phyloP scores from a whole-genome alignment of 1,140 invertebrate species.

The Drosophila varians region DNA sequence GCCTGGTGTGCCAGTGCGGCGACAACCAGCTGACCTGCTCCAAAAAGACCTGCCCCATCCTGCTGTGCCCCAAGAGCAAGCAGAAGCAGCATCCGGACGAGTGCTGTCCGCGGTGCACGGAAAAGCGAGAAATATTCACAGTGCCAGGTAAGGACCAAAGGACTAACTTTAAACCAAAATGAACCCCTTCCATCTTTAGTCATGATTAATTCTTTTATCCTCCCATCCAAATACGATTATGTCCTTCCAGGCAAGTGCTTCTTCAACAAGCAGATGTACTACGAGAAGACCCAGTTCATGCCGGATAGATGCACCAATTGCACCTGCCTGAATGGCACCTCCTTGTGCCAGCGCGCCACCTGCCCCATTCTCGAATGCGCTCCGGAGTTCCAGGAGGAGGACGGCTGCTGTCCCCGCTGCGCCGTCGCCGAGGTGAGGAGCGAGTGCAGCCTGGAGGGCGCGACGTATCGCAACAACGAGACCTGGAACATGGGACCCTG shows the following conservation, averaged over 20 bases:
- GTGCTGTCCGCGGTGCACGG: slow-evolving; percentile 93
- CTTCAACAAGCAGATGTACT: slow-evolving; percentile 86
- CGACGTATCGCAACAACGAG: slow-evolving; percentile 90
- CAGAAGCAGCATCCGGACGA: slow-evolving; percentile 88
- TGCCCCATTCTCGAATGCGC: slow-evolving; percentile 93
- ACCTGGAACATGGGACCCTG: slow-evolving; percentile 94
- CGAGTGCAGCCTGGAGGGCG: slow-evolving; percentile 87
- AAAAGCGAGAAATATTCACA: slow-evolving; percentile 85
- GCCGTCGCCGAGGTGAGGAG: slow-evolving; percentile 87
- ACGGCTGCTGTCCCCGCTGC: slow-evolving; percentile 91
- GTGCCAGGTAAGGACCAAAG: slow-evolving; percentile 85
- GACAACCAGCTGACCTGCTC: slow-evolving; percentile 90
- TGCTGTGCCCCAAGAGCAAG: slow-evolving; percentile 89
- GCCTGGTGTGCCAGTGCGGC: slow-evolving; percentile 92
- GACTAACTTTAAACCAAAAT: too few species aligned
- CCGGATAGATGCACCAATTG: slow-evolving; percentile 93
- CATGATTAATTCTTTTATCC: too few species aligned
- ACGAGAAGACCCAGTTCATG: slow-evolving; percentile 74
- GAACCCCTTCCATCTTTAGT: not conserved
- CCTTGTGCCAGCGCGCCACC: slow-evolving; percentile 89
- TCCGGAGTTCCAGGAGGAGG: slow-evolving; percentile 87
- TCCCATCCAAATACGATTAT: not conserved
- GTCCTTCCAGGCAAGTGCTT: slow-evolving; percentile 86
- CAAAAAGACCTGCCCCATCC: slow-evolving; percentile 92
- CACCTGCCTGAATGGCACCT: slow-evolving; percentile 90